Percentiles rank a stretch among this genome's conserved stretches.
These are phyloP conservation scores for Melanotus villosus DNA, from an alignment of 2,888 invertebrate species.

Conservation along the genomic window DNA sequence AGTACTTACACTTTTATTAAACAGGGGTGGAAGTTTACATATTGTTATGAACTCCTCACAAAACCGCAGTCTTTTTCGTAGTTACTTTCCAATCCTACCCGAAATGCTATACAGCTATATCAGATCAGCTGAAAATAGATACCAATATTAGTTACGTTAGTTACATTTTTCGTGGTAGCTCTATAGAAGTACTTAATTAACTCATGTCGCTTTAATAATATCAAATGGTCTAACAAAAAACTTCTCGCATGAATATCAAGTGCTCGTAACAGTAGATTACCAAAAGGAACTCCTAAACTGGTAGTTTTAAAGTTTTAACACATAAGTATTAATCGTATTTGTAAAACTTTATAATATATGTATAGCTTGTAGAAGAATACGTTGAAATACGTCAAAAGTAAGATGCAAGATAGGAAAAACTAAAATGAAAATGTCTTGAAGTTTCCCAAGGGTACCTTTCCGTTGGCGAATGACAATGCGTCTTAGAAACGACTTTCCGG, in stretches of 20 bases:
- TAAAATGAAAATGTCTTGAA: slow-evolving; percentile 68
- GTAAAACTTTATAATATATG: slow-evolving; percentile 11
- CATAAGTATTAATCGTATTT: no score
- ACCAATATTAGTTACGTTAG: no score
- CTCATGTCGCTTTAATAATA: no score
- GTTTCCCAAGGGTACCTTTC: slow-evolving; percentile 65
- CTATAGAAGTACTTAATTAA: no score
- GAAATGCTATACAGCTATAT: not conserved
- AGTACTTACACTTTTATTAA: slow-evolving; percentile 60
- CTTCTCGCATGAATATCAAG: no score
- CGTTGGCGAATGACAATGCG: slow-evolving; percentile 68
- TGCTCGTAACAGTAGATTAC: no score
- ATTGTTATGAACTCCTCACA: slow-evolving; percentile 37
- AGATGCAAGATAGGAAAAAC: slow-evolving; percentile 58
- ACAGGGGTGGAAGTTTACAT: slow-evolving; percentile 50
- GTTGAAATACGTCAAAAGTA: slow-evolving; percentile 42
- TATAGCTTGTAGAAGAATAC: slow-evolving; percentile 19
- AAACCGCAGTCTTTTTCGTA: slow-evolving; percentile 5
- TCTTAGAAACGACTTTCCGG: slow-evolving; percentile 65
- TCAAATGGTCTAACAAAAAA: no score
- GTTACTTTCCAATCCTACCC: not conserved
- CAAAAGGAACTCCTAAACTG: no score
- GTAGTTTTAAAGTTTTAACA: no score
- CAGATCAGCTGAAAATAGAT: no score
- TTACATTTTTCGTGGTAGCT: no score